phyloP scores from a whole-genome alignment of 1,140 invertebrate genomes.

The Formica exsecta region DNA sequence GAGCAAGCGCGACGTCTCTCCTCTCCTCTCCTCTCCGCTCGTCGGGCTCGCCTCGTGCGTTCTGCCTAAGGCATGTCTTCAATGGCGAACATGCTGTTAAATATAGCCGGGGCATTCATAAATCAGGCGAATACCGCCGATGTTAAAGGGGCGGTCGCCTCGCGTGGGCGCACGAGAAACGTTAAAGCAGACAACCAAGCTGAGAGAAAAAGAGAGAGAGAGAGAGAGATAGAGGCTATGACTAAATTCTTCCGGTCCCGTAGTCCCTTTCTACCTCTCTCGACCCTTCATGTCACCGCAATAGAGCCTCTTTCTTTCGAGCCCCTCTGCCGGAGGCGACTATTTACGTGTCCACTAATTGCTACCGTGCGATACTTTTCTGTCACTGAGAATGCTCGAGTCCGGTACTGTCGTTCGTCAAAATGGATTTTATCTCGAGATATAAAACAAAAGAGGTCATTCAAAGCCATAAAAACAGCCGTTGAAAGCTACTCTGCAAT shows the following conservation, averaged over 20 bases:
- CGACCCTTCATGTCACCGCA: neutral
- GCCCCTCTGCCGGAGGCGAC: constrained; percentile 8
- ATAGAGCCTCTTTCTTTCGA: neutral
- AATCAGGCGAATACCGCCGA: constrained; percentile 80
- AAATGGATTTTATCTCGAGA: neutral
- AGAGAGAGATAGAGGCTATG: constrained; percentile 52
- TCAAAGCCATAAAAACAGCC: neutral
- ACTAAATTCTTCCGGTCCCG: constrained; percentile 72
- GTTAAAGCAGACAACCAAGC: constrained; percentile 71
- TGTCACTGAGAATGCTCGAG: neutral
- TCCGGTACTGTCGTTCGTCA: neutral
- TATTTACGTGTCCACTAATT: constrained; percentile 57
- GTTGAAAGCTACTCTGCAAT: too few relatives aligned
- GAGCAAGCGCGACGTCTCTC: constrained; percentile 67
- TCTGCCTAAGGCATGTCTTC: constrained; percentile 79
- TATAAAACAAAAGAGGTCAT: constrained; percentile 2
- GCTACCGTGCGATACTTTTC: constrained; percentile 53
- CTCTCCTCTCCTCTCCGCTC: constrained; percentile 31
- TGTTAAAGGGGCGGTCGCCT: constrained; percentile 79
- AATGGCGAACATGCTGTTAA: constrained; percentile 79
- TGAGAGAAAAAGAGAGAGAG: constrained; percentile 30
- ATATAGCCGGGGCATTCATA: constrained; percentile 80
- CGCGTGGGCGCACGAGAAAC: constrained; percentile 74
- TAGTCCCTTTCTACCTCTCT: constrained; percentile 32
- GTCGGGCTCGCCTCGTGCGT: constrained; percentile 64